These are phyloP conservation scores for Nemapogon koenigi DNA, from an alignment of 2,888 invertebrate species.

Conservation along the genomic window DNA sequence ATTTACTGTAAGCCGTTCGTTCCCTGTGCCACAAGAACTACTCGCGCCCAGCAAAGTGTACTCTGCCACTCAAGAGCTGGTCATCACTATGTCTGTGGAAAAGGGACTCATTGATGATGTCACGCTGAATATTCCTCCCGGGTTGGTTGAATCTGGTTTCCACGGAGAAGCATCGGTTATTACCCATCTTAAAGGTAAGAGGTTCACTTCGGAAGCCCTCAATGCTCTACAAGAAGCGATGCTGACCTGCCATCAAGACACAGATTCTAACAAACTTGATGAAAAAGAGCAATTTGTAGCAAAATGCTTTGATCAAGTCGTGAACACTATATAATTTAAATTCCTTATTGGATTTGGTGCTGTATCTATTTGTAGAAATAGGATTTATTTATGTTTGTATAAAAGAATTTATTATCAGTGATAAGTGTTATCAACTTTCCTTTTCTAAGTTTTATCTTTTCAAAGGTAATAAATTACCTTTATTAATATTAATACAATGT, in stretches of 20 bases:
- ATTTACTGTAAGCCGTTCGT: constrained; percentile 74
- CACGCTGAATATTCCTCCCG: constrained; percentile 68
- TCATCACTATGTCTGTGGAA: constrained; percentile 69
- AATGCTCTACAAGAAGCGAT: constrained; percentile 64
- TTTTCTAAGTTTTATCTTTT: too few species aligned
- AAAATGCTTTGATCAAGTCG: constrained; percentile 68
- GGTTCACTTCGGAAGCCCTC: constrained; percentile 69
- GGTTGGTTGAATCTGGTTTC: constrained; percentile 65
- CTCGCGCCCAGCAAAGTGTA: constrained; percentile 43
- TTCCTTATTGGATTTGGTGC: constrained; percentile 43
- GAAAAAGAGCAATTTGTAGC: constrained; percentile 68
- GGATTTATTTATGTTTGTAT: constrained; percentile 1
- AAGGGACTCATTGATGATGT: constrained; percentile 72
- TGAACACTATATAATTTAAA: constrained; percentile 58
- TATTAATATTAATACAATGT: too few species aligned
- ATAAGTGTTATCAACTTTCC: too few species aligned
- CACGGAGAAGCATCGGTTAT: constrained; percentile 70
- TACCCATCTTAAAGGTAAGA: constrained; percentile 69
- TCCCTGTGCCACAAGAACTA: constrained; percentile 66
- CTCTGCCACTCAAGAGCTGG: constrained; percentile 55
- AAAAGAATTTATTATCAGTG: neutral
- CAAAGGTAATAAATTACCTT: too few species aligned
- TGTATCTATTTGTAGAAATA: constrained; percentile 22
- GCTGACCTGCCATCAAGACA: constrained; percentile 38
- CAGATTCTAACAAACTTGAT: constrained; percentile 42